Evolutionary conservation across 2,888 invertebrate species (phyloP).

Genomic region (Romanomermis culicivorax): DNA sequence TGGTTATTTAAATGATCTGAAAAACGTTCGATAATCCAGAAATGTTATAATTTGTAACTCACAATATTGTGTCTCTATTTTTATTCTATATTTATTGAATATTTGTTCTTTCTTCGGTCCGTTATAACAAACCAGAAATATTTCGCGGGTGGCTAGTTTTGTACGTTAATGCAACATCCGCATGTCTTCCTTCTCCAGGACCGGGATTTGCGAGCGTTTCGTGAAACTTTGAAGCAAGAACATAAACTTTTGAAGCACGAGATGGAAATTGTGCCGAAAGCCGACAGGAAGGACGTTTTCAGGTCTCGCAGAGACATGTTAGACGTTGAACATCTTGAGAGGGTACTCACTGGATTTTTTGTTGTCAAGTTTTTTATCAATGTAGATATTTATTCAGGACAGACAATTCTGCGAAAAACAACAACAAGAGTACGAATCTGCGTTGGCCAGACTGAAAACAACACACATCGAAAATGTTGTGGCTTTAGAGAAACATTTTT

Average conservation of each 20-base stretch:
- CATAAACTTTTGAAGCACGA: constrained; percentile 67
- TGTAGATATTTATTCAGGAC: constrained; percentile 37
- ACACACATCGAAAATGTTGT: constrained; percentile 75
- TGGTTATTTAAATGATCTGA: no score
- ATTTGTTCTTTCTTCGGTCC: no score
- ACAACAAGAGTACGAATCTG: constrained; percentile 64
- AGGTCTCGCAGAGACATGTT: constrained; percentile 51
- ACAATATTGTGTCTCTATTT: no score
- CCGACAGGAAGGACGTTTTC: constrained; percentile 70
- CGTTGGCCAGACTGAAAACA: constrained; percentile 61
- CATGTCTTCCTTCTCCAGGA: no score
- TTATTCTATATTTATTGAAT: no score
- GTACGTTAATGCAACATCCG: no score
- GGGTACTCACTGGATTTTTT: constrained; percentile 28
- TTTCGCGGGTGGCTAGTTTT: no score
- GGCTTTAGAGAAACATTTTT: constrained; percentile 69
- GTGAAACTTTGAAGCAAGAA: constrained; percentile 82
- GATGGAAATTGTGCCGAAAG: constrained; percentile 63
- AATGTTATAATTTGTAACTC: no score
- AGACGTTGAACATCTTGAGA: constrained; percentile 70
- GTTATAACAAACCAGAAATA: no score
- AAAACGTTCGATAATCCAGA: no score
- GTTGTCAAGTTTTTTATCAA: neutral
- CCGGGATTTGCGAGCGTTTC: constrained; percentile 69
- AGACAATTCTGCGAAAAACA: constrained; percentile 63